These are phyloP conservation scores for Drosophila kokeensis DNA, from an alignment of 2,888 invertebrate genomes.

Conservation along the genomic window DNA sequence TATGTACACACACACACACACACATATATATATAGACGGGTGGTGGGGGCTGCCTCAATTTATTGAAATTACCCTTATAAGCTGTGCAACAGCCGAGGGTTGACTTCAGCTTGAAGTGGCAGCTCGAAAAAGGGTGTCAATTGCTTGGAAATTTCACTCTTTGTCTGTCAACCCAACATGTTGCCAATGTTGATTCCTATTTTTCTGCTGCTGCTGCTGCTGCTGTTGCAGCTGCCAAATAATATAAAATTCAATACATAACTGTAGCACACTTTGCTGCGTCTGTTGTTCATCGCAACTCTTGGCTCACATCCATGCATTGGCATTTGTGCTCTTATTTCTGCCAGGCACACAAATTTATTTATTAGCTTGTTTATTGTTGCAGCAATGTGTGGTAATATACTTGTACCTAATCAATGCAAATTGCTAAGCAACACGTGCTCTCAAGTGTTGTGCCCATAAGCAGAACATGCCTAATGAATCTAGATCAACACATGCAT, in stretches of 20 bases:
- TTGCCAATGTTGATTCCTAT: conserved; percentile 66
- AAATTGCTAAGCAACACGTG: conserved; percentile 46
- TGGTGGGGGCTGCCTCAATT: conserved; percentile 49
- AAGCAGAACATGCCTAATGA: not conserved
- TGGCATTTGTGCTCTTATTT: conserved; percentile 3
- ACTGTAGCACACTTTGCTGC: conserved; percentile 42
- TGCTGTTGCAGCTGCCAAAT: conserved; percentile 56
- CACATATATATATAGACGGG: not conserved
- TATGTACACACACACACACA: conserved; percentile 29
- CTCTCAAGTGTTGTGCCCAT: not conserved
- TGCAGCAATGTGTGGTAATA: conserved; percentile 12
- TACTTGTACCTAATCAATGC: conserved; percentile 45
- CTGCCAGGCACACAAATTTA: conserved; percentile 31
- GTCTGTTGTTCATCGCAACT: conserved; percentile 11
- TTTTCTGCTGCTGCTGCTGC: conserved; percentile 16
- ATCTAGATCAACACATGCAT: not conserved
- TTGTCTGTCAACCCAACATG: conserved; percentile 82
- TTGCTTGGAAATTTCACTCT: conserved; percentile 65
- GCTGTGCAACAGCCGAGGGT: conserved; percentile 50
- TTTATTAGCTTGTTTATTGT: conserved; percentile 50
- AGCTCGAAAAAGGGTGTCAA: conserved; percentile 76
- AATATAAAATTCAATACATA: conserved; percentile 63
- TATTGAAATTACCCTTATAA: conserved; percentile 79
- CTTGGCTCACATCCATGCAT: conserved; percentile 6
- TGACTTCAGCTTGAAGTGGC: conserved; percentile 58